Evolutionary conservation across 1,140 invertebrate genomes (phyloP).

Genomic region (Ceratosolen fusciceps): DNA sequence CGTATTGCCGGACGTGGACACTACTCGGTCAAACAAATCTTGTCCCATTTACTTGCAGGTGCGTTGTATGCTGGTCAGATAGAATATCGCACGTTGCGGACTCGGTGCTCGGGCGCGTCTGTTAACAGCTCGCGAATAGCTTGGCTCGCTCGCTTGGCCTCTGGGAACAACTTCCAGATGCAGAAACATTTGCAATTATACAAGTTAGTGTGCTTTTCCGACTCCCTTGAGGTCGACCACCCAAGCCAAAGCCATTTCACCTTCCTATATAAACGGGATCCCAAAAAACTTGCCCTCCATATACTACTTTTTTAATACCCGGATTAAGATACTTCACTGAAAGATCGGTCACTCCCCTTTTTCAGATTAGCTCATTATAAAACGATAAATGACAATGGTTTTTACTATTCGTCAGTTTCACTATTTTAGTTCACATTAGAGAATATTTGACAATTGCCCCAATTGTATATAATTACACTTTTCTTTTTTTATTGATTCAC

Average conservation of each 20-base stretch:
- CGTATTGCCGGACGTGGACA: not conserved
- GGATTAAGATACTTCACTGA: too few species aligned
- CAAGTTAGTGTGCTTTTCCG: conserved; percentile 34
- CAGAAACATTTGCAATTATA: conserved; percentile 46
- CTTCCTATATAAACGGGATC: not conserved
- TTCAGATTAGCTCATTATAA: too few species aligned
- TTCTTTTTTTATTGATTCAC: too few species aligned
- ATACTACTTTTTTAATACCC: too few species aligned
- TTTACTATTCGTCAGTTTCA: too few species aligned
- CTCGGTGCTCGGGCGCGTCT: not conserved
- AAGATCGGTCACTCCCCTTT: too few species aligned
- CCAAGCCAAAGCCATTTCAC: not conserved
- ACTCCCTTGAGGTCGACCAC: not conserved
- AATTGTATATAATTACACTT: too few species aligned
- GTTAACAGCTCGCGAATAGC: conserved; percentile 29
- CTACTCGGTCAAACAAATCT: conserved; percentile 45
- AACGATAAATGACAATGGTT: too few species aligned
- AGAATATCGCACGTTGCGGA: conserved; percentile 30
- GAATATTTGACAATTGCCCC: too few species aligned
- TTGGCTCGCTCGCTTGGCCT: conserved; percentile 14
- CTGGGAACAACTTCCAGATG: conserved; percentile 34
- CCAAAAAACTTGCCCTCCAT: not conserved
- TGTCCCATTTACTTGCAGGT: not conserved
- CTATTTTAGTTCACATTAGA: too few species aligned
- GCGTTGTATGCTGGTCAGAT: not conserved